Percentiles rank a stretch among this genome's conserved stretches.
These are phyloP conservation scores for Limosa lapponica DNA, from an alignment of 2,797 vertebrate genomes.

Conservation along the genomic window DNA sequence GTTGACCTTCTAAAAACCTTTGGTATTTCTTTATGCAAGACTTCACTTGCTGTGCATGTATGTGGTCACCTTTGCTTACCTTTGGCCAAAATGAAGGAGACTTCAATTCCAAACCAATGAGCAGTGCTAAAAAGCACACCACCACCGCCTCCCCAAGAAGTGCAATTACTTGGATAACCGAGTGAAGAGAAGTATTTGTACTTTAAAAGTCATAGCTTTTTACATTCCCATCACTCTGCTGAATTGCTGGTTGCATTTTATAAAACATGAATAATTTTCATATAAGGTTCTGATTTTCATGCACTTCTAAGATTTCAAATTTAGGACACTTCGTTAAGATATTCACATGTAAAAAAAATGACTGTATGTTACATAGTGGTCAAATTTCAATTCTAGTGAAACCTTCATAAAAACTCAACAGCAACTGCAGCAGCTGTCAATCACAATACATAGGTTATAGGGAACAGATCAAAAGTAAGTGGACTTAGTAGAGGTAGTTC, in stretches of 20 bases:
- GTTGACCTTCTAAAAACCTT: neutral
- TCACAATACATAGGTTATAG: neutral
- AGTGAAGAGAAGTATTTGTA: neutral
- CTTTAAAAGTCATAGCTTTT: neutral
- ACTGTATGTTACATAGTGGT: neutral
- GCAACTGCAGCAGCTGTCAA: neutral
- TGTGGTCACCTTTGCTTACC: neutral
- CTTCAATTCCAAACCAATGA: neutral
- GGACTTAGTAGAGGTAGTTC: neutral
- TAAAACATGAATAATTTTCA: neutral
- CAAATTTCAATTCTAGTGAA: neutral
- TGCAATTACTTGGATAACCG: neutral
- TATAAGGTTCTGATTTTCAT: neutral
- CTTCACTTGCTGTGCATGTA: neutral
- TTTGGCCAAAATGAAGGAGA: neutral
- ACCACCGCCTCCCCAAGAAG: neutral
- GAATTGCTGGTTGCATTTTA: neutral
- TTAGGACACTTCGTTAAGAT: neutral
- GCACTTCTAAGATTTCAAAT: neutral
- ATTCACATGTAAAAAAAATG: neutral
- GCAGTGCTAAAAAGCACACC: neutral
- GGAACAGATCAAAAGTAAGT: neutral
- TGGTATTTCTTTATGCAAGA: neutral
- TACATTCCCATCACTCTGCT: neutral
- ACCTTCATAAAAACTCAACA: neutral